Base-by-base conservation (phyloP, 2,888 invertebrate genomes). In the Strigamia crassipes region DNA sequence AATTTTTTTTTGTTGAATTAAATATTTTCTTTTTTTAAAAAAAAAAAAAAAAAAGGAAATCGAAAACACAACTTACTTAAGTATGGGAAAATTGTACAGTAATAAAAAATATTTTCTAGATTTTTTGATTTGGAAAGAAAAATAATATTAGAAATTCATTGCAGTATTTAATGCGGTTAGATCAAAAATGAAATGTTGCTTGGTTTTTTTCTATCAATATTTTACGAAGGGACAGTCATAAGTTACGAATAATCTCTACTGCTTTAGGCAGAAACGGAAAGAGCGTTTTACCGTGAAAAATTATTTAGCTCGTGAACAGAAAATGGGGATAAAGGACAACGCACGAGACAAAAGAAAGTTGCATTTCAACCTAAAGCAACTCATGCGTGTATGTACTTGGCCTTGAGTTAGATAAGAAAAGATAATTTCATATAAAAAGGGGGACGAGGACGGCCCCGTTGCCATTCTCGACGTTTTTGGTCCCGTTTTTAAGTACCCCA, bases 301-400 rank as follows among this genome's bases (percentile, higher is more conserved):
- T 73, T 27, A 13, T 27, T 31, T 73, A 73, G 73, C 23, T n/a
- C 23, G 12, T 31, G 73, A 31, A 73, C 23, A 27, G 31, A 27
- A 73, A 73, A 27, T 12, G 41, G 80, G 73, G 34, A n/a, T 66
- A 80, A 21, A 4, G 80, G 10, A 18, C 8, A 77, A 77, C 77
- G 77, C 15, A 18, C 12, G 77, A 78, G 42, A 78, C 15, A 78
- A 78, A 78, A 78, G 79, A 78, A 18, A 73, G 61, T 61, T 81
- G 81, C 81, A 61, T 66, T 61, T 81, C n/a, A 81, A 81, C 38
- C 73, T 31, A 66, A 61, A 56, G 34, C 38, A 81, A 81, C 61
- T 81, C 81, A 81, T 38, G 79, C 73, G 31, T 27, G 31, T 73
- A 73, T 56, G 56, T 73, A 73, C 73, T 23, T 73, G 73, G 12